Percentiles rank a stretch among this genome's conserved stretches.
These are phyloP conservation scores for Acronicta aceris DNA, from an alignment of 2,888 invertebrate species.

Conservation along the genomic window DNA sequence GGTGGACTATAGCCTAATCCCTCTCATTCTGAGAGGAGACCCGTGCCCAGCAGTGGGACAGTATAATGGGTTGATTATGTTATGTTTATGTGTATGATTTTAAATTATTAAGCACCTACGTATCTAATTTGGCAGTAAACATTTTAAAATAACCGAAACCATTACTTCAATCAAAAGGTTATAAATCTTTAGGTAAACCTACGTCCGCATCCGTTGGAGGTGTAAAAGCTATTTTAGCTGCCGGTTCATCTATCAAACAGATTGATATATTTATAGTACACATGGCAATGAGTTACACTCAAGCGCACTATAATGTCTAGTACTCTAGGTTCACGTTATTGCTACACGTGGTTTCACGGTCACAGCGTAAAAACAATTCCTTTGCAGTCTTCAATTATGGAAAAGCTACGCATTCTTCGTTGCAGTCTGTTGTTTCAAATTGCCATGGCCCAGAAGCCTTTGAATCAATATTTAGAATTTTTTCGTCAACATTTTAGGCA, in stretches of 20 bases:
- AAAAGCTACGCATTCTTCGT: slow-evolving; percentile 10
- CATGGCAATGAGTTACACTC: slow-evolving; percentile 13
- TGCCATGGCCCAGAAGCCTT: background rate
- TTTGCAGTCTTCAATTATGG: slow-evolving; percentile 35
- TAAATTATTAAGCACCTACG: too few species aligned
- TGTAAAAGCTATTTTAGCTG: background rate
- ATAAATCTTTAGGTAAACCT: too few species aligned
- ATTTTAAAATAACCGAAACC: too few species aligned
- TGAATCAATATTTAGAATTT: background rate
- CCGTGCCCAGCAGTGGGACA: too few species aligned
- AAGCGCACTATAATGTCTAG: slow-evolving; percentile 5
- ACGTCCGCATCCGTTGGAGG: too few species aligned
- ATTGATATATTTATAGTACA: slow-evolving; percentile 3
- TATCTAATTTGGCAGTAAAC: too few species aligned
- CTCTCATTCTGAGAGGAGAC: too few species aligned
- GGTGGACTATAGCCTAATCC: too few species aligned
- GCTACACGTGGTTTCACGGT: slow-evolving; percentile 33
- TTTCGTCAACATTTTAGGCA: background rate
- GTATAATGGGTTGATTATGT: too few species aligned
- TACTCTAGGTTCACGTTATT: slow-evolving; percentile 12
- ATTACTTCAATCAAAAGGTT: too few species aligned
- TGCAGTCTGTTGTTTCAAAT: background rate
- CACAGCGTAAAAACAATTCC: slow-evolving; percentile 23
- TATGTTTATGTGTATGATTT: too few species aligned
- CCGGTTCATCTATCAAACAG: background rate